phyloP scores from a whole-genome alignment of 2,113 vertebrate species.

The Vimba vimba region DNA sequence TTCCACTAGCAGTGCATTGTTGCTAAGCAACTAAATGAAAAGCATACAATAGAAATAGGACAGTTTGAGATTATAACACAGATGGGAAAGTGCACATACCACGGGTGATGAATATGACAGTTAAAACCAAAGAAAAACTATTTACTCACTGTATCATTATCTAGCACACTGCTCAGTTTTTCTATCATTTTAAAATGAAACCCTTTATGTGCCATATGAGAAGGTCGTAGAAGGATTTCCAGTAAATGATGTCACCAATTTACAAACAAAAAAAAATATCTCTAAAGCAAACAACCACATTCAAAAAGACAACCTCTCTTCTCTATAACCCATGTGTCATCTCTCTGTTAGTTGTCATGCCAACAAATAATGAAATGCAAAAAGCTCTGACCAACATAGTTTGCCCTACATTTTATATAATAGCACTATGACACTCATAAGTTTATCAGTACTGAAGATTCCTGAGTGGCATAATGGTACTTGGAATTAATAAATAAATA shows the following conservation, averaged over 20 bases:
- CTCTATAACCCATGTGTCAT: constrained; percentile 59
- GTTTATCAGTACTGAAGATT: neutral
- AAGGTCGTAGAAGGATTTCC: constrained; percentile 58
- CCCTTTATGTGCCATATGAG: neutral
- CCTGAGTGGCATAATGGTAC: neutral
- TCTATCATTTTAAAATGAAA: neutral
- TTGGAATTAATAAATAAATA: neutral
- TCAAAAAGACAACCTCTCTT: constrained; percentile 35
- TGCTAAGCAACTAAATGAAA: constrained; percentile 77
- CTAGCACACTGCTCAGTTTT: neutral
- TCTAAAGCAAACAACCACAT: constrained; percentile 7
- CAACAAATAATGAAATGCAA: constrained; percentile 62
- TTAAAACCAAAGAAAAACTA: constrained; percentile 41
- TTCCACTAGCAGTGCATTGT: constrained; percentile 62
- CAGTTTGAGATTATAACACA: constrained; percentile 65
- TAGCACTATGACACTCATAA: neutral
- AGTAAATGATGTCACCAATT: constrained; percentile 50
- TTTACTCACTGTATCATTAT: neutral
- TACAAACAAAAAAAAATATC: neutral
- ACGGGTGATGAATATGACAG: constrained; percentile 23
- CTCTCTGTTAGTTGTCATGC: constrained; percentile 70
- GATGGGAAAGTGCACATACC: constrained; percentile 48
- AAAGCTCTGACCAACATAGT: neutral
- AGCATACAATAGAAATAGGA: constrained; percentile 71
- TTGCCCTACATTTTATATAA: constrained; percentile 21